Conservation (phyloP, 1,140 invertebrate species). For the Drosophila pachea region DNA sequence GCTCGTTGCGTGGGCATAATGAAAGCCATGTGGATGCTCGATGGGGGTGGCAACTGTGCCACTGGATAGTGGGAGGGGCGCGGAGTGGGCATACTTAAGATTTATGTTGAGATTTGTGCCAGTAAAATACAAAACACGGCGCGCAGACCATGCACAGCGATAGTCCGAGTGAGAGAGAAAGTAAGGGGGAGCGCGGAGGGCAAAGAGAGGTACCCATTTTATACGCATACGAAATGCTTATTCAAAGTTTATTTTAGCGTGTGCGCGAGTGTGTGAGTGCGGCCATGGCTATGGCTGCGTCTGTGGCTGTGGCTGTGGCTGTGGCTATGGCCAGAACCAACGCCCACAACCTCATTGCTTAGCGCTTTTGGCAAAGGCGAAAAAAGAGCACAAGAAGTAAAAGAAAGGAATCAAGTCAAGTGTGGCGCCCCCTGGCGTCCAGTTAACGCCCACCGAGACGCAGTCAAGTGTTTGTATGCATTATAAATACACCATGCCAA, state of each 20-base stretch:
- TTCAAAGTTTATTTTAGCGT: conserved; percentile 75
- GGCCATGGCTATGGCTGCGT: conserved; percentile 28
- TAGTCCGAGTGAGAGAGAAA: not conserved
- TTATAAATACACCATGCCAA: conserved; percentile 70
- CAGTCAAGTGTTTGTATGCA: conserved; percentile 66
- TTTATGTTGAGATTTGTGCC: conserved; percentile 72
- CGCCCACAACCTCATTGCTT: conserved; percentile 43
- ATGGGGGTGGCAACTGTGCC: conserved; percentile 13
- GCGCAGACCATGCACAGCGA: conserved; percentile 12
- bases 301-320: conserved; percentile 1
- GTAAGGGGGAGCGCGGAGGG: not conserved
- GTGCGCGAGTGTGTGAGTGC: conserved; percentile 24
- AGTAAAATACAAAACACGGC: conserved; percentile 50
- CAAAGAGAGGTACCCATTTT: conserved; percentile 34
- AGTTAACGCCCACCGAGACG: conserved; percentile 33
- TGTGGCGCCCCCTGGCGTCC: conserved; percentile 55
- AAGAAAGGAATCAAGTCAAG: conserved; percentile 69
- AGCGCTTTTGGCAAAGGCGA: conserved; percentile 44
- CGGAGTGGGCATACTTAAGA: conserved; percentile 54
- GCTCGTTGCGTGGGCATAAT: conserved; percentile 43
- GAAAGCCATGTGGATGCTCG: conserved; percentile 35
- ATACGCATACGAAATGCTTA: conserved; percentile 69
- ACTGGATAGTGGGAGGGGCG: conserved; percentile 7
- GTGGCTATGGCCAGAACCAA: conserved; percentile 21
- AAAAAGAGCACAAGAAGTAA: conserved; percentile 23